These are phyloP conservation scores for Typhlichthys subterraneus DNA, from an alignment of 2,797 vertebrate species.

Conservation along the genomic window DNA sequence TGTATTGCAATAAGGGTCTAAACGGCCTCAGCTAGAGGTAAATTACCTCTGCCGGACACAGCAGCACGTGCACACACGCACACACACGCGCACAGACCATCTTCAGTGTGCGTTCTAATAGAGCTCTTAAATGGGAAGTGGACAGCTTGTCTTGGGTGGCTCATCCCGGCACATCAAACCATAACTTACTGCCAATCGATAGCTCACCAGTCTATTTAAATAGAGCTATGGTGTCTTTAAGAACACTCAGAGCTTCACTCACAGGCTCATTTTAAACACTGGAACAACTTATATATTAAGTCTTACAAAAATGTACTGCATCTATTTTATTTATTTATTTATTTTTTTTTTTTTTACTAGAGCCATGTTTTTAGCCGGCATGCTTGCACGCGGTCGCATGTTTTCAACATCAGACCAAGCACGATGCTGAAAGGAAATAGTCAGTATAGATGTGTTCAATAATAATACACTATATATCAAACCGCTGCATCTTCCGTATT, in stretches of 20 bases:
- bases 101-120: conserved; percentile 74
- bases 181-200: conserved; percentile 83
- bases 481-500: too few relatives aligned
- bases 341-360: background rate
- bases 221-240: conserved; percentile 77
- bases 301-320: conserved; percentile 3
- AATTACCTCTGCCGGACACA: conserved; percentile 69
- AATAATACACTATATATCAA: too few relatives aligned
- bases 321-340: background rate
- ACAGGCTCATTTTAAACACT: conserved; percentile 20
- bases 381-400: conserved; percentile 3
- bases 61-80: background rate
- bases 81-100: conserved; percentile 35
- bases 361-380: background rate
- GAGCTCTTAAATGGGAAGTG: conserved; percentile 79
- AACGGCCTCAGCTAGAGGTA: conserved; percentile 74
- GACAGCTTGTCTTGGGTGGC: conserved; percentile 72
- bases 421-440: background rate
- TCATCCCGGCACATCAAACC: conserved; percentile 74
- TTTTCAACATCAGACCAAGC: background rate
- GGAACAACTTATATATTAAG: background rate
- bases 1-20: conserved; percentile 67
- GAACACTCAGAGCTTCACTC: conserved; percentile 45
- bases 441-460: background rate
- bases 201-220: conserved; percentile 81